Base-by-base conservation (phyloP, 2,888 invertebrate species). In the Drosophila diplacantha region DNA sequence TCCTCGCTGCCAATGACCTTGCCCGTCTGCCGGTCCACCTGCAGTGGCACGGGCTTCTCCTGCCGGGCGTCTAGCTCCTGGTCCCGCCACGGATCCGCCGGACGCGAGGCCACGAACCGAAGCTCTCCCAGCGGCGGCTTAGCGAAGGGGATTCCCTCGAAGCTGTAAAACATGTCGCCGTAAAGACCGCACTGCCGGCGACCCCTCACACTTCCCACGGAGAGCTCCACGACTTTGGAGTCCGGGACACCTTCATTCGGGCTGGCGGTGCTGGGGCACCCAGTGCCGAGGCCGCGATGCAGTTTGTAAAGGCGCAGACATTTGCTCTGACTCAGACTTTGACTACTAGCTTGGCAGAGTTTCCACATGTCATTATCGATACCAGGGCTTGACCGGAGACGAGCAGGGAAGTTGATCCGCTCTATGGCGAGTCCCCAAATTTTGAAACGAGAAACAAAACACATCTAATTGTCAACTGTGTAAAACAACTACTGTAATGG, bases 41-140 rank as follows among this genome's bases (percentile, higher is more conserved):
- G 85, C 16, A 74, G 20, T 0, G 73, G 71, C 34, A 77, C 57
- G 2, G 72, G 61, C 1, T 58, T 55, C 18, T 71, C 80, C 35
- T 69, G 43, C 2, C 47, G 62, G n/a, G 75, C 80, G 22, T 80
- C 71, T 3, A 85, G 75, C 2, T 72, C 59, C 44, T 62, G 50
- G 5, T 81, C 88, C 0, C 35, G 37, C 90, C 90, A 91, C 6
- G 85, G 67, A 12, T 78, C 72, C 0, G 84, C 84, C 11, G 88
- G 86, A 22, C 60, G 73, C 0, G 90, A 87, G 29, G 85, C 69
- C n/a, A 57, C 61, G 29, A 86, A 87, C 5, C 85, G 83, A 2
- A 77, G 53, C 2, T 73, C 47, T 4, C 77, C 81, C 1, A 85
- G n/a, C 0, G 85, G 85, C 1, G 86, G 84, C 29, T 75, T 75